These are phyloP conservation scores for Spatulosminthurus flaviceps DNA, from an alignment of 2,888 invertebrate genomes.

Conservation along the genomic window DNA sequence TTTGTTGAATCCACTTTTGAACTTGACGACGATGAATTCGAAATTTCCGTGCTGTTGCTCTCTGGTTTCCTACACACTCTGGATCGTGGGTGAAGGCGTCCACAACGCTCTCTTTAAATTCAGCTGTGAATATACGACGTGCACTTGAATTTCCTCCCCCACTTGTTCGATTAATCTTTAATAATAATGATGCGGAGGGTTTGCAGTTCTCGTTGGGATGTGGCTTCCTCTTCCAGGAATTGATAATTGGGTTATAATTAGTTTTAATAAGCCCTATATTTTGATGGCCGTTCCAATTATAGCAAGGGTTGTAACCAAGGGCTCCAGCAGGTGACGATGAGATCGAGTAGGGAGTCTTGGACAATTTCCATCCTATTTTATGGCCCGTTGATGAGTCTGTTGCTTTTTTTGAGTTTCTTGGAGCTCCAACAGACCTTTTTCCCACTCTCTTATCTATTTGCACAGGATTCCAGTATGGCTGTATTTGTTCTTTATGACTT, in stretches of 20 bases:
- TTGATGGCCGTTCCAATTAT: background rate
- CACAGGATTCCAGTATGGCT: constrained; percentile 22
- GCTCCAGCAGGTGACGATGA: constrained; percentile 38
- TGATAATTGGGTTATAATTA: background rate
- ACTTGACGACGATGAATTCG: constrained; percentile 89
- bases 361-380: background rate
- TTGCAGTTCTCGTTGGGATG: constrained; percentile 15
- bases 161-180: constrained; percentile 15
- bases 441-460: constrained; percentile 26
- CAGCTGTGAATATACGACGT: constrained; percentile 86
- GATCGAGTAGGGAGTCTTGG: background rate
- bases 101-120: constrained; percentile 87
- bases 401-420: background rate
- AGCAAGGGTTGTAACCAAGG: background rate
- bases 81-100: constrained; percentile 86
- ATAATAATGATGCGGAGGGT: background rate
- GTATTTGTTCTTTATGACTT: constrained; percentile 8
- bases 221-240: background rate
- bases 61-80: constrained; percentile 88
- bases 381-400: background rate
- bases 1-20: constrained; percentile 84
- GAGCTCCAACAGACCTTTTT: background rate
- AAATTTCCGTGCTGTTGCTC: constrained; percentile 89
- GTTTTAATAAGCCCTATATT: background rate
- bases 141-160: constrained; percentile 67